phyloP scores from a whole-genome alignment of 1,140 invertebrate species.

The Streblospio benedicti region DNA sequence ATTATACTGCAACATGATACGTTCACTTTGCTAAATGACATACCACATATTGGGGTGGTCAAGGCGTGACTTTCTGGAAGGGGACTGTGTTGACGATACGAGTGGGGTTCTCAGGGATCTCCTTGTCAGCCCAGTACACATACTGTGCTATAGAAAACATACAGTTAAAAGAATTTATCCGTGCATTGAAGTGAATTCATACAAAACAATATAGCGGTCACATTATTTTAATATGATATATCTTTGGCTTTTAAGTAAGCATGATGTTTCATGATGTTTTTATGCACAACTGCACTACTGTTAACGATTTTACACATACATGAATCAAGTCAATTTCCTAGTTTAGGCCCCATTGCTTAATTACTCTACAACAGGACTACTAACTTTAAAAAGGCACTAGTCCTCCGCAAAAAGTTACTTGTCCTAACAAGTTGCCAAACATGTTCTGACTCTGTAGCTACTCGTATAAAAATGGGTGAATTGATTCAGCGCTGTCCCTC shows the following conservation, averaged over 20 bases:
- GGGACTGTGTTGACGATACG: neutral
- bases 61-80: neutral
- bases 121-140: neutral
- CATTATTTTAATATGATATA: neutral
- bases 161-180: neutral
- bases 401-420: too few species aligned
- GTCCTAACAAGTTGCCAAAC: too few species aligned
- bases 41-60: too few species aligned
- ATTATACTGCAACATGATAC: too few species aligned
- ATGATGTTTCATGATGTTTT: neutral
- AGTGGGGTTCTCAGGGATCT: neutral
- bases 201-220: neutral
- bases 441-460: too few species aligned
- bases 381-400: too few species aligned
- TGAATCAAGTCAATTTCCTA: too few species aligned
- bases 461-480: too few species aligned
- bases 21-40: too few species aligned
- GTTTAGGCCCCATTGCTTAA: too few species aligned
- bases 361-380: too few species aligned
- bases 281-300: neutral
- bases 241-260: neutral
- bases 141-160: slow-evolving; percentile 17
- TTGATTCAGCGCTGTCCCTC: too few species aligned
- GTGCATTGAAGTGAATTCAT: neutral
- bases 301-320: neutral